A percentile compares a stretch with the other conserved stretches of the same genome.
Conservation (phyloP, 2,113 vertebrate genomes). For the Podilymbus podiceps region DNA sequence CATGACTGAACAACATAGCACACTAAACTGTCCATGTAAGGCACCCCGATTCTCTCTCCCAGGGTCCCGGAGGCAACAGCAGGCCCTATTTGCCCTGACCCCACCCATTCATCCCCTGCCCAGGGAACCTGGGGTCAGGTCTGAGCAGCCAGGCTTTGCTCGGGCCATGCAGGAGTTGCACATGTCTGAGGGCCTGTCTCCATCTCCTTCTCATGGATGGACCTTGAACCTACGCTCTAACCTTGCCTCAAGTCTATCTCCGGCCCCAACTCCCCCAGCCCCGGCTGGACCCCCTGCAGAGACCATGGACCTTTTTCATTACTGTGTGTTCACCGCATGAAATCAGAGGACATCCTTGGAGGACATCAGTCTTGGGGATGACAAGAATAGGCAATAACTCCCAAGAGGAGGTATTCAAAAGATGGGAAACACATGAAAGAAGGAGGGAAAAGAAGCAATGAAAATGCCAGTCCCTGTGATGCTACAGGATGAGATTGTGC, state of each 20-base stretch:
- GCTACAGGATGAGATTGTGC: not conserved
- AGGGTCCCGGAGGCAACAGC: not conserved
- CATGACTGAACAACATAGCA: not conserved
- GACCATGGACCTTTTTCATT: not conserved
- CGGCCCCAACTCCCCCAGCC: not conserved
- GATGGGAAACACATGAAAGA: not conserved
- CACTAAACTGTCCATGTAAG: too few relatives aligned
- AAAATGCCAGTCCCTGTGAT: not conserved
- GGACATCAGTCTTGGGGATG: not conserved
- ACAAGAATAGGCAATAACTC: not conserved
- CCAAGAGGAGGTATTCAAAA: not conserved
- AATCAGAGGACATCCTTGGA: not conserved
- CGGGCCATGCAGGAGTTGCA: too few relatives aligned
- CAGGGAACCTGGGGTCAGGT: not conserved
- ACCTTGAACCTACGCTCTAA: not conserved
- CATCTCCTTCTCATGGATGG: not conserved
- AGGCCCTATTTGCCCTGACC: too few relatives aligned
- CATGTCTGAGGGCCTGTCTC: not conserved
- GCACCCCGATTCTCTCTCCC: not conserved
- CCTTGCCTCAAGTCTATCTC: not conserved
- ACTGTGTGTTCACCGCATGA: rapidly evolving
- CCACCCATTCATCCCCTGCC: not conserved
- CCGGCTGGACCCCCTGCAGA: not conserved
- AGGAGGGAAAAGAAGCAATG: not conserved
- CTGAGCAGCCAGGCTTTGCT: not conserved